Base-by-base conservation (phyloP, 2,797 vertebrate genomes). In the Alfaro cultratus region DNA sequence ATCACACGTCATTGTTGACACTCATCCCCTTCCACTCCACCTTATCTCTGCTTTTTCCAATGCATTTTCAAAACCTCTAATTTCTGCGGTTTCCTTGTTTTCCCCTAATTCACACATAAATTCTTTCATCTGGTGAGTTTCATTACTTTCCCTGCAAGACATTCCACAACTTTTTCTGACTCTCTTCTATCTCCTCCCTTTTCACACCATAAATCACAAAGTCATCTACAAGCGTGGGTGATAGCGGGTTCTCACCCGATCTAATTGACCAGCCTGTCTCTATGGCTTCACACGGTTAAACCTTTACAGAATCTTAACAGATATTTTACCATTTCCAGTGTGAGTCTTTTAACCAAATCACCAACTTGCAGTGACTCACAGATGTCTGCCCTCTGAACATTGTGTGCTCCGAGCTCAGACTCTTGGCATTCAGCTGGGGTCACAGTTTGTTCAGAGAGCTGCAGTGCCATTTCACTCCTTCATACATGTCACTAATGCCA, bases 341-440 rank as follows among this genome's bases (percentile, higher is more conserved):
- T 21, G 5, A 64, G 34, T 64, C 16, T 67, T 67, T 39, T 26
- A 67, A 67, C 39, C 64, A 67, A 67, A 67, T 39, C 64, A 67
- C 23, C 18, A 67, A 23, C 64, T 39, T 39, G 18, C 18, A 67
- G 34, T 67, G 64, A 67, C 3, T 39, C 64, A 23, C 36, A 39
- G 36, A 16, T 39, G 23, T 23, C 64, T 67, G 18, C 1, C 57
- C 72, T 16, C 12, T 82, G 78, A 82, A 85, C 72, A 75, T 71
- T 53, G 60, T 47, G 83, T 74, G 81, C 81, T 82, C 62, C 43
- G 2, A 83, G 85, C 84, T 77, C 15, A 6, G 23, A 43, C 51
- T 3, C 73, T 79, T 77, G 83, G 85, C 86, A 36, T 78, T 82
- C 83, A 70, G 13, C 71, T 60, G 18, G n/a, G 72, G 47, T 79